Base-by-base conservation (phyloP, 1,140 invertebrate species). In the Cardiocondyla obscurior region DNA sequence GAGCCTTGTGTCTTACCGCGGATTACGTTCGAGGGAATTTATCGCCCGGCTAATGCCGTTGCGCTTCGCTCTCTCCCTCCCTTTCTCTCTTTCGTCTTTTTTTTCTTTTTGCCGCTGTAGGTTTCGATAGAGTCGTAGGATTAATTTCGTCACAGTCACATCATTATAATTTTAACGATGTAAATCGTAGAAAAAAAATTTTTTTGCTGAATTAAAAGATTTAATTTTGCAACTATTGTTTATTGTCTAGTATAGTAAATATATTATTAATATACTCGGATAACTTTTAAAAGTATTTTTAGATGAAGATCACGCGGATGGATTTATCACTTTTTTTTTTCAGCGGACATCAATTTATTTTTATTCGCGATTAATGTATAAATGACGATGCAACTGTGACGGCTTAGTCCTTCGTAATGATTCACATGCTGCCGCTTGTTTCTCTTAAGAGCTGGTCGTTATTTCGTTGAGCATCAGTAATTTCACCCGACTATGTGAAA, bases 1-100 rank as follows among this genome's bases (percentile, higher is more conserved):
- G 72, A 83, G 83, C 86, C 87, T 85, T 88, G 87, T 88, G 86
- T 88, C 82, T 81, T 77, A 77, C 82, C 86, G 85, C 83, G 85
- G 85, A 87, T 87, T 87, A 88, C 86, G 86, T 88, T 87, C 84
- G 86, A 87, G 76, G 76, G 85, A 88, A 88, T 88, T 88, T 88
- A 88, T 88, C 84, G 86, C 79, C 74, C 57, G 77, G 81, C 67
- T 76, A 72, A 86, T 70, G 84, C 25, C 57, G 67, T 39, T 53
- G 67, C 67, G 22, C 30, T 60, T 74, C 69, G 84, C 16, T 4
- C 81, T 55, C 25, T 5, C 33, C 77, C 14, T 4, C 19, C 28
- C 22, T 28, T 4, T 4, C 1, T 19, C 44, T 6, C 39, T 25
- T 14, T 3, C 5, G 1, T 36, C 10, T 22, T 19, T 30, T 51